Evolutionary conservation across 2,888 invertebrate species (phyloP).

Genomic region (Limenitis camilla): DNA sequence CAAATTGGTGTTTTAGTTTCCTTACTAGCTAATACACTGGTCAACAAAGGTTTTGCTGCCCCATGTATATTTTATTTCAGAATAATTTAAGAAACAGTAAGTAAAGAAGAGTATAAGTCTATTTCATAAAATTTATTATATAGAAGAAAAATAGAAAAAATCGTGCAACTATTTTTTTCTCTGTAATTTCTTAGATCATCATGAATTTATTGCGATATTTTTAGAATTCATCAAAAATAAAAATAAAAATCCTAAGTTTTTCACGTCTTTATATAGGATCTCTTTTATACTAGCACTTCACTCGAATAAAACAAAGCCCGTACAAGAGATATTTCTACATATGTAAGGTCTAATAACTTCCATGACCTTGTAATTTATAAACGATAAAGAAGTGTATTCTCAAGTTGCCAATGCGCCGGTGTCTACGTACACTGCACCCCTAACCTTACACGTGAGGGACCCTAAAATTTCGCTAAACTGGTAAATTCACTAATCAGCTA

Average conservation of each 20-base stretch:
- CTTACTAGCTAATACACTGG: not conserved
- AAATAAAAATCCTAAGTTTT: too few species aligned
- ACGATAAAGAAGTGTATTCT: not conserved
- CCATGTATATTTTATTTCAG: not conserved
- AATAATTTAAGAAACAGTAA: not conserved
- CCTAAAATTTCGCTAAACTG: slow-evolving; percentile 56
- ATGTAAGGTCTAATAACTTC: not conserved
- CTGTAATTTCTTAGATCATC: too few species aligned
- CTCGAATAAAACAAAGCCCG: too few species aligned
- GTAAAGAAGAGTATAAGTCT: too few species aligned
- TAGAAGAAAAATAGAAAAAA: too few species aligned
- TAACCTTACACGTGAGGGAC: slow-evolving; percentile 51
- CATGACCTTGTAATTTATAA: not conserved
- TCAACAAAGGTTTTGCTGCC: not conserved
- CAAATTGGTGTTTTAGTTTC: slow-evolving; percentile 45
- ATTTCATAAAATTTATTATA: too few species aligned
- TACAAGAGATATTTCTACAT: too few species aligned
- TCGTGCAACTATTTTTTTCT: too few species aligned
- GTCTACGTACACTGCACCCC: slow-evolving; percentile 40
- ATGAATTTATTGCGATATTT: too few species aligned
- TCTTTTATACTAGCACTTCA: too few species aligned
- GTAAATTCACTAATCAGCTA: slow-evolving; percentile 57
- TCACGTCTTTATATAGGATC: too few species aligned
- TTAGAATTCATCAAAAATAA: too few species aligned
- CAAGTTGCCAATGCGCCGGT: slow-evolving; percentile 56